Evolutionary conservation across 2,113 vertebrate species (phyloP).

Genomic region (Machaerirhynchus nigripectus): DNA sequence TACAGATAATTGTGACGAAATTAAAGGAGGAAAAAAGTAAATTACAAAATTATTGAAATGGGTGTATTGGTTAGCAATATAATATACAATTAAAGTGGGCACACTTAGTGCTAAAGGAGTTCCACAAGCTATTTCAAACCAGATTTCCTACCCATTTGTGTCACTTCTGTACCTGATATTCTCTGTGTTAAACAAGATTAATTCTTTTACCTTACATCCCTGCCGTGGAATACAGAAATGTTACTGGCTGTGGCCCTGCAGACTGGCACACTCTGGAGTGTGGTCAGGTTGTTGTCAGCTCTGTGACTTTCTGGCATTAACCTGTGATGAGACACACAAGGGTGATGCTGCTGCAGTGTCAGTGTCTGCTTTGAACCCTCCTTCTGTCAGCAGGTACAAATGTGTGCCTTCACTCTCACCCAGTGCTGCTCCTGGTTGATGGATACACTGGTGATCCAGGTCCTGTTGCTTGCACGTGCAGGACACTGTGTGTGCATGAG

Average conservation of each 20-base stretch:
- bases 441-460: background rate
- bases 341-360: background rate
- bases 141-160: background rate
- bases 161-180: background rate
- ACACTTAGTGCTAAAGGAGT: background rate
- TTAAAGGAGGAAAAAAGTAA: background rate
- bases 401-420: background rate
- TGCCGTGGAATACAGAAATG: background rate
- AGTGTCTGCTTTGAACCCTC: background rate
- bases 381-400: background rate
- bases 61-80: background rate
- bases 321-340: accelerated
- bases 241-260: background rate
- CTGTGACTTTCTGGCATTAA: background rate
- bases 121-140: background rate
- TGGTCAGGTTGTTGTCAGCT: accelerated
- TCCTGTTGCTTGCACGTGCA: background rate
- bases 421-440: background rate
- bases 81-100: background rate
- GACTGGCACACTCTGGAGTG: background rate
- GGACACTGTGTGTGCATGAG: background rate
- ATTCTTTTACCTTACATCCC: background rate
- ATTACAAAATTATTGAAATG: background rate
- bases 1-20: background rate
- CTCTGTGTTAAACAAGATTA: background rate